Evolutionary conservation across 2,113 vertebrate genomes (phyloP), one percentile per base, ranked within the genome.

Genomic region (Heterotilapia buettikoferi): DNA sequence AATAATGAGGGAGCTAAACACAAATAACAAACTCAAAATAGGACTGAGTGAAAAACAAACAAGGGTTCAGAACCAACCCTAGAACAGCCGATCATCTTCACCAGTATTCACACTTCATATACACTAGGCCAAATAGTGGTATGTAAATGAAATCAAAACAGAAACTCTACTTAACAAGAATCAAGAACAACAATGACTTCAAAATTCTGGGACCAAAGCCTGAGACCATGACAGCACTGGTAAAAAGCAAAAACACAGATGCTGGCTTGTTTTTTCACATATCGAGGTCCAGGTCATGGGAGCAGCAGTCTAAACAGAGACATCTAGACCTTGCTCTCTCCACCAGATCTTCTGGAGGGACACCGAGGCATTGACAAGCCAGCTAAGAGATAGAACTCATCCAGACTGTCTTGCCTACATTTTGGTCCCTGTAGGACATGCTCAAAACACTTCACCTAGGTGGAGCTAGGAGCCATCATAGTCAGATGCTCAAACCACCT

Each of bases 281-380:
- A 56, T 56, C 54, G n/a, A 24, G 21, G 63, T 43, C 66, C 36
- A 24, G 7, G 36, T 71, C n/a, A 43, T 14, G 36, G 36, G 66
- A 21, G 66, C 66, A 71, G 36, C 36, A 71, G 7, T 24, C 36
- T 71, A 43, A 71, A 40, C 36, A 14, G 5, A 40, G 19, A 71
- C n/a, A n/a, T 38, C 61, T 13, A 66, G 36, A 40, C n/a, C 36
- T 43, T n/a, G 0, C 66, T 71, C 5, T 71, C 7, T 0, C 4
- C 36, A 14, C 7, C 36, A 71, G 36, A 5, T 71, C 11, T 71
- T 43, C 36, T 71, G 36, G n/a, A 21, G 7, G 66, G 5, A 71
- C 66, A 43, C 40, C 2, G 1, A 43, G 1, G 66, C 36, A 14
- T 24, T 1, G n/a, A 21, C 66, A 40, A 71, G 36, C 12, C 36